Evolutionary conservation across 2,797 vertebrate species (phyloP), one percentile per base, ranked within the genome.

Genomic region (Sarcophilus harrisii): DNA sequence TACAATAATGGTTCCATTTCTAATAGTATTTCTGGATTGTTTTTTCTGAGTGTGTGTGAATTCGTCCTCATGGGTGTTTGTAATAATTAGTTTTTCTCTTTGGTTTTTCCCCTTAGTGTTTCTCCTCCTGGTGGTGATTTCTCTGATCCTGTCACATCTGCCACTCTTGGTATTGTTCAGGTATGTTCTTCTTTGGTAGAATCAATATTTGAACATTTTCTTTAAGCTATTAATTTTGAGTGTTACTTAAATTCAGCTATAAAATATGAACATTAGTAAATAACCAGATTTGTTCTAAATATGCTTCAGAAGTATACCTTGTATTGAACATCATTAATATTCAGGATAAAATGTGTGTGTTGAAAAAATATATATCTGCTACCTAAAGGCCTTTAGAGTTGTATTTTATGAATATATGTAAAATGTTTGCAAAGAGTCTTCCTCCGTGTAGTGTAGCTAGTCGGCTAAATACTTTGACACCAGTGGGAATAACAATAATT

Each of bases 41-140:
- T 92, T 29, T 49, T n/a, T 28, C 32, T 30, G 57, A 57, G 91
- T 59, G 58, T 62, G 45, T 90, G 58, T 16, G 95, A 29, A 30
- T 93, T 92, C 55, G 92, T 96, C 96, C 95, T 96, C 38, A 38
- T 95, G 92, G 94, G 32, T 28, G 49, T 94, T 95, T 95, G 73
- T 97, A 95, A 97, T 96, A 30, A 93, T 28, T n/a, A 0, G 59
- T 29, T 93, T 59, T 89, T 58, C 94, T 30, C 81, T 54, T 91
- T 92, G 0, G 95, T 87, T 95, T 92, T 98, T 97, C 92, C 93
- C 54, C 93, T 89, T 97, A 99, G 99, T 98, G 99, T 99, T 93
- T 99, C 99, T 58, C 99, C 99, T 73, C 99, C 99, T 98, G 99
- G 99, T 98, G 99, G 99, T 98, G 99, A 99, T 97, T 99, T 99